phyloP scores from a whole-genome alignment of 2,888 invertebrate species.

The Coremacera marginata region DNA sequence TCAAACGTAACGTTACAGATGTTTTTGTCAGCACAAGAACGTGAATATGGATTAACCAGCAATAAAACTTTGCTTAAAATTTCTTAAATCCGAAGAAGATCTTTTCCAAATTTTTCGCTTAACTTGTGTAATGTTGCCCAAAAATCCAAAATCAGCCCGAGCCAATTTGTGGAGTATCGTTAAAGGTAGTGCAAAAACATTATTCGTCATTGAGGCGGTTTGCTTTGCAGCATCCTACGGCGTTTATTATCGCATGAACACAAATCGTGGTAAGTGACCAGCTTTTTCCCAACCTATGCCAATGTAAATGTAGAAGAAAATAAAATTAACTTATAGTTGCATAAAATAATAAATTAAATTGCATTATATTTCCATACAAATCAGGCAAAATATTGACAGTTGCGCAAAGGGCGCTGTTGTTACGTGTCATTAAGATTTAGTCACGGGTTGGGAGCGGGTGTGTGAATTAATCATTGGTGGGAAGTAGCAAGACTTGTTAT shows the following conservation, averaged over 20 bases:
- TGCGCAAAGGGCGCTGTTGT: neutral
- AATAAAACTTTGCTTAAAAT: too few species aligned
- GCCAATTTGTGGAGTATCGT: conserved; percentile 71
- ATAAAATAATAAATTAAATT: too few species aligned
- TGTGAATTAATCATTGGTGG: neutral
- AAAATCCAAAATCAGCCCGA: conserved; percentile 75
- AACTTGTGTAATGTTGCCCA: conserved; percentile 74
- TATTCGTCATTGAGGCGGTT: conserved; percentile 74
- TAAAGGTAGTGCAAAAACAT: conserved; percentile 71
- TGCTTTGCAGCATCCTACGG: conserved; percentile 75
- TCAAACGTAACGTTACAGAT: too few species aligned
- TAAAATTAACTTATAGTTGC: neutral
- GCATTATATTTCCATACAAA: neutral
- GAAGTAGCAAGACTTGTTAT: too few species aligned
- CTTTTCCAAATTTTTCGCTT: too few species aligned
- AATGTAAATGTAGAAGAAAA: neutral
- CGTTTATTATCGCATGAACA: conserved; percentile 78
- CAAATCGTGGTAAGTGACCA: conserved; percentile 75
- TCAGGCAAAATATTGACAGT: conserved; percentile 9
- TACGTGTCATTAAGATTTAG: too few species aligned
- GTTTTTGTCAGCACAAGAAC: too few species aligned
- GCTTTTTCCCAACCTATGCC: neutral
- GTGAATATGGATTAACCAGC: too few species aligned
- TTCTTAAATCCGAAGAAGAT: too few species aligned
- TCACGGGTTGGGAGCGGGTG: neutral